phyloP scores from a whole-genome alignment of 2,888 invertebrate genomes.

The Himalopsyche japonica region DNA sequence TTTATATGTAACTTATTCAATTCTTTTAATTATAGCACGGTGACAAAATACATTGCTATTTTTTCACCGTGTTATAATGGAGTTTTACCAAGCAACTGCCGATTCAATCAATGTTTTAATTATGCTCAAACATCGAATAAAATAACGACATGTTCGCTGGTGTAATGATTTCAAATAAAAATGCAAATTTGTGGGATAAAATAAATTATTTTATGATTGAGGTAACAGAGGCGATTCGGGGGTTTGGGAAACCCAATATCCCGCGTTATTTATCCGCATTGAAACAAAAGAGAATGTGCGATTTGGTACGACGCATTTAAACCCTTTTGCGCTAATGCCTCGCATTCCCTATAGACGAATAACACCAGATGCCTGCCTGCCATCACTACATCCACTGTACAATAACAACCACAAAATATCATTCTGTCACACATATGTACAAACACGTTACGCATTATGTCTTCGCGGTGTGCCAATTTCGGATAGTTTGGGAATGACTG shows the following conservation, averaged over 20 bases:
- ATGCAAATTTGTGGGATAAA: neutral
- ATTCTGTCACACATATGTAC: neutral
- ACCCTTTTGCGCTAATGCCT: conserved; percentile 27
- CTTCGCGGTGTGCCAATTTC: neutral
- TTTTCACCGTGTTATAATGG: no score
- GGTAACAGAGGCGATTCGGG: neutral
- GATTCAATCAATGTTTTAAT: no score
- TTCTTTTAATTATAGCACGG: no score
- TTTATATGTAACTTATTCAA: no score
- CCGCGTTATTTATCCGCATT: conserved; percentile 30
- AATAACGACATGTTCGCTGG: no score
- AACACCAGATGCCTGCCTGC: neutral
- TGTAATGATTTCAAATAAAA: no score
- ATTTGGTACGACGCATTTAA: conserved; percentile 24
- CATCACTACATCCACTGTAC: neutral
- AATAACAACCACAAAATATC: conserved; percentile 11
- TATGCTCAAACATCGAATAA: no score
- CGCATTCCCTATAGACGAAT: conserved; percentile 17
- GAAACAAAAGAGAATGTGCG: conserved; percentile 31
- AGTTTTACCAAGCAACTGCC: no score
- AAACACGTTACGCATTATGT: neutral
- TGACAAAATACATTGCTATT: no score
- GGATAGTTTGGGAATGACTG: neutral
- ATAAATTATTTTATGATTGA: neutral
- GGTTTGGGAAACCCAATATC: neutral